phyloP scores from a whole-genome alignment of 2,113 vertebrate species.

The Grammomys surdaster region DNA sequence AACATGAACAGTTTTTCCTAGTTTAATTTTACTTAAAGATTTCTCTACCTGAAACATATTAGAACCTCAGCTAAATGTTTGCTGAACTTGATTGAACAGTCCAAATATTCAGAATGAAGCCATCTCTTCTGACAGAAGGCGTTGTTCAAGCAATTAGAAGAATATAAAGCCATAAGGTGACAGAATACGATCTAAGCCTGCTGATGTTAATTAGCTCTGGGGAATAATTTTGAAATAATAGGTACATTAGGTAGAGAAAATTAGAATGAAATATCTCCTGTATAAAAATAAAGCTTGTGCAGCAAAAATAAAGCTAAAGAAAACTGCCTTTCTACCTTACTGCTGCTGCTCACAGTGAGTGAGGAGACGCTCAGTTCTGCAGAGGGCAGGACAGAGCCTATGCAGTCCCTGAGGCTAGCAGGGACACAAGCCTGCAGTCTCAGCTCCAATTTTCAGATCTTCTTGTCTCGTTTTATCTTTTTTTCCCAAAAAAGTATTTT shows the following conservation, averaged over 20 bases:
- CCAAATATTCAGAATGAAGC: conserved; percentile 63
- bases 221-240: conserved; percentile 49
- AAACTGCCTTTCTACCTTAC: not conserved
- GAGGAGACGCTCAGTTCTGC: not conserved
- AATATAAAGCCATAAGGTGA: conserved; percentile 48
- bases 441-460: not conserved
- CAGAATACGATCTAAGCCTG: not conserved
- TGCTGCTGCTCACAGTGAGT: not conserved
- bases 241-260: conserved; percentile 52
- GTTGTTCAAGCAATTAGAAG: conserved; percentile 60
- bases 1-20: not conserved
- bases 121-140: conserved; percentile 51
- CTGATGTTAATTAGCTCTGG: conserved; percentile 57
- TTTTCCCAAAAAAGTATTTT: not conserved
- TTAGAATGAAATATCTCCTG: conserved; percentile 45
- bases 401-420: not conserved
- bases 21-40: conserved; percentile 23
- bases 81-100: conserved; percentile 32
- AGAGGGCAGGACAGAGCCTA: not conserved
- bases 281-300: not conserved
- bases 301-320: conserved; percentile 54
- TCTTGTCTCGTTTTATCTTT: not conserved
- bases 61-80: conserved; percentile 48
- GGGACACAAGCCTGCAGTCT: not conserved
- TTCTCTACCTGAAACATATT: not conserved